Evolutionary conservation across 1,140 invertebrate genomes (phyloP), one percentile per base, ranked within the genome.

Genomic region (Lordiphosa collinella): DNA sequence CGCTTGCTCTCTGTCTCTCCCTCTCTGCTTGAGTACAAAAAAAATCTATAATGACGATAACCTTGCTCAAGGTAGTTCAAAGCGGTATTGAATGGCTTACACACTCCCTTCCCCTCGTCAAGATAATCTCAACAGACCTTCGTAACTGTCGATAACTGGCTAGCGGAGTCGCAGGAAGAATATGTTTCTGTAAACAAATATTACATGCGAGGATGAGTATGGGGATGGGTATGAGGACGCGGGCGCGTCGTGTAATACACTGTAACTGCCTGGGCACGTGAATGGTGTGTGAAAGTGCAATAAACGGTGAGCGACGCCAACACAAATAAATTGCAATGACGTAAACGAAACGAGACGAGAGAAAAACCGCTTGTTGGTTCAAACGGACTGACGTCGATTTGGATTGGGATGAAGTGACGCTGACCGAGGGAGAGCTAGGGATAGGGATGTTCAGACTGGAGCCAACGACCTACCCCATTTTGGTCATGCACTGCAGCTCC

Each of bases 401-500:
- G 14, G 31, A 29, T 22, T 48, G 34, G 34, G 34, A 12, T 22
- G 16, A 36, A 29, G 25, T 82, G 76, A 84, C 76, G 76, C 71
- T 55, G 49, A 57, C 73, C 50, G 64, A 46, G 34, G 29, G 41
- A 31, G 18, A 18, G 7, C 18, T 32, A 36, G 12, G 44, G 31
- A 51, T 9, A 38, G 25, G 25, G 25, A 29, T 29, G 8, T 6
- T 29, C 25, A 8, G 25, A 8, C 25, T 29, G 25, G 25, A 5
- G 18, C 25, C 14, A 29, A 6, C 12, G 35, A 80, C 85, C 94
- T 76, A 88, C 86, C 95, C 95, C 74, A 97, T 94, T 56, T 94
- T 91, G 63, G 93, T 92, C 47, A 97, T 90, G 86, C 95, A 96
- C 64, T 92, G 90, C 25, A 96, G 89, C 90, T 96, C 95, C 71